These are phyloP conservation scores for Adoxophyes honmai DNA, from an alignment of 1,140 invertebrate genomes.

Conservation along the genomic window DNA sequence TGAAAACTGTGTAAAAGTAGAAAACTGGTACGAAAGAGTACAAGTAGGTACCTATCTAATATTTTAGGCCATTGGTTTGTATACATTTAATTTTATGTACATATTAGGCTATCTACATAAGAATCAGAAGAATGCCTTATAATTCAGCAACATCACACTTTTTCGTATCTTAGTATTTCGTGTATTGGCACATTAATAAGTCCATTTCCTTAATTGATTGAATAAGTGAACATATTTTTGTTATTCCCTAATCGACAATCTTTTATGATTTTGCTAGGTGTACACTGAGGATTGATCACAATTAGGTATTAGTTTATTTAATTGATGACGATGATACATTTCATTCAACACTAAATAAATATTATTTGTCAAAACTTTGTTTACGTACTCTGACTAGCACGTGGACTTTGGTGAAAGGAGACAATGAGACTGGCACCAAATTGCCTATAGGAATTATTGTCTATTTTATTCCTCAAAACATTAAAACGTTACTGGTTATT, in stretches of 20 bases:
- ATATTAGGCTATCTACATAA: conserved; percentile 1
- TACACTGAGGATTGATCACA: too few species aligned
- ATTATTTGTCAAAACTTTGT: too few species aligned
- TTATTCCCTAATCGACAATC: too few species aligned
- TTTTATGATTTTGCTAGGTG: too few species aligned
- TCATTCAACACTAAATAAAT: too few species aligned
- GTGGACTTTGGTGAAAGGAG: too few species aligned
- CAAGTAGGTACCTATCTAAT: neutral
- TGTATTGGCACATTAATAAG: neutral
- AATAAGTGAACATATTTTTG: too few species aligned
- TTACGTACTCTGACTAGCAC: too few species aligned
- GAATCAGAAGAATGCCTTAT: neutral
- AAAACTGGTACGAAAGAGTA: conserved; percentile 28
- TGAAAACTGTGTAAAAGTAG: conserved; percentile 58
- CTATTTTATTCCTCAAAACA: conserved; percentile 25
- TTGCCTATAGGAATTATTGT: conserved; percentile 39
- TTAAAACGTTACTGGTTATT: conserved; percentile 17
- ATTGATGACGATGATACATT: too few species aligned
- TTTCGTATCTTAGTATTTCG: neutral
- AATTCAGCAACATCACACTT: conserved; percentile 2
- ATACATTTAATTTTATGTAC: conserved; percentile 17
- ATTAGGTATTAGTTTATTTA: too few species aligned
- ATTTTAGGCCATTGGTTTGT: conserved; percentile 18
- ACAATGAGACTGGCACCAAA: conserved; percentile 25
- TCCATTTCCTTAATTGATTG: neutral